Evolutionary conservation across 2,797 vertebrate species (phyloP).

Genomic region (Cryptoblepharus egeriae): DNA sequence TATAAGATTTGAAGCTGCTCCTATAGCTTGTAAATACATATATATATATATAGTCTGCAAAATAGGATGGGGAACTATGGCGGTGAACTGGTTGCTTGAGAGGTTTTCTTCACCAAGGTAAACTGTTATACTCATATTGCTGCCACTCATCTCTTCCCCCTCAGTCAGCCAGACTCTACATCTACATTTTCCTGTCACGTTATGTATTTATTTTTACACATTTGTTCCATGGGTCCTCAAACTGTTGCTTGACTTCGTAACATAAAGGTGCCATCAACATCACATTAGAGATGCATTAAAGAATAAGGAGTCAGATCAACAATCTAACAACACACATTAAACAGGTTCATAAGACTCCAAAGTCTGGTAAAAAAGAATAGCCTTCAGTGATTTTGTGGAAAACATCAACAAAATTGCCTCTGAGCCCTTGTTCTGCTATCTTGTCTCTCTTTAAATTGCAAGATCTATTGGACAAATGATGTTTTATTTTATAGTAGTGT

Average conservation of each 20-base stretch:
- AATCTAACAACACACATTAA: neutral
- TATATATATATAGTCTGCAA: too few species aligned
- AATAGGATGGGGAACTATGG: neutral
- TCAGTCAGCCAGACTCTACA: neutral
- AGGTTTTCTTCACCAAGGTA: neutral
- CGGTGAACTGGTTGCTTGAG: neutral
- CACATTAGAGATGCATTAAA: neutral
- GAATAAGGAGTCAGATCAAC: neutral
- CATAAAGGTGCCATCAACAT: neutral
- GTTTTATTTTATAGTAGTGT: neutral
- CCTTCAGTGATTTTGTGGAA: neutral
- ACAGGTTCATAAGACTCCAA: neutral
- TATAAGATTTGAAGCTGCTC: constrained; percentile 42
- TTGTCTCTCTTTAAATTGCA: neutral
- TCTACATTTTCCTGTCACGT: neutral
- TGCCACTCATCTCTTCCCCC: neutral
- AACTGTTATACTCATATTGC: neutral
- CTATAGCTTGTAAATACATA: constrained; percentile 17
- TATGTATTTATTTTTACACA: neutral
- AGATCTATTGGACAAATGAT: neutral
- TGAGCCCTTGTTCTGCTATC: neutral
- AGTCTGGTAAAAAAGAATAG: neutral
- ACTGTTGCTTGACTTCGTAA: neutral
- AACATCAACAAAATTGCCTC: neutral
- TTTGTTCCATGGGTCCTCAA: neutral